Evolutionary conservation across 2,797 vertebrate species (phyloP), one percentile per base, ranked within the genome.

Genomic region (Acanthis flammea): DNA sequence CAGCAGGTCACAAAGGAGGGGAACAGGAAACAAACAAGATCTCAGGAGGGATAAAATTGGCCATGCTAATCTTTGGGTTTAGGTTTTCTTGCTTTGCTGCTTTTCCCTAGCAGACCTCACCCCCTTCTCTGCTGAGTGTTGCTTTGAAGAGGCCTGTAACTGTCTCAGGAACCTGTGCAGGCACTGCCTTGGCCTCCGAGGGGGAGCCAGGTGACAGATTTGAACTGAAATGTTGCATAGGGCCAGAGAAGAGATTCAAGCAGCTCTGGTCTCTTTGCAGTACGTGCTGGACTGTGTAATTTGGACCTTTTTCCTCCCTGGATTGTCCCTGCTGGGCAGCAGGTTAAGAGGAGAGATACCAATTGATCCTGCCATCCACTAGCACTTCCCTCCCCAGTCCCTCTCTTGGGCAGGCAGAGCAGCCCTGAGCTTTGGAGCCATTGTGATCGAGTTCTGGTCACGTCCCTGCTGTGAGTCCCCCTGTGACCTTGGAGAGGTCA

Each of bases 11-110:
- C 3, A 51, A 91, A 89, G 85, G 68, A 95, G 61, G 57, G 68
- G 86, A 96, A 51, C 90, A 85, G 93, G 92, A 96, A 93, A 60
- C 88, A n/a, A 82, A 65, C 48, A 61, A 67, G 75, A 80, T 89
- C 65, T 92, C 1, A 0, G 54, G 35, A 87, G 50, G 67, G 62
- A 47, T 33, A 4, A 92, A 91, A 95, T 95, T 92, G 88, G 50
- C 23, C 78, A 91, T 93, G 91, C 86, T 95, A 94, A 94, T 95
- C 25, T 74, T 82, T 1, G 6, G 75, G 67, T 55, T 95, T 95
- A 72, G 68, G 84, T 35, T 97, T 95, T 96, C 96, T 95, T 91
- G 94, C 94, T 94, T 93, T 92, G 45, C 87, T 79, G 2, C 93
- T 94, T 94, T 93, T 87, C 81, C 19, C 6, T 51, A 61, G 61